Percentiles rank a stretch among this genome's conserved stretches.
These are phyloP conservation scores for Hemistola chrysoprasaria DNA, from an alignment of 2,888 invertebrate species.

Conservation along the genomic window DNA sequence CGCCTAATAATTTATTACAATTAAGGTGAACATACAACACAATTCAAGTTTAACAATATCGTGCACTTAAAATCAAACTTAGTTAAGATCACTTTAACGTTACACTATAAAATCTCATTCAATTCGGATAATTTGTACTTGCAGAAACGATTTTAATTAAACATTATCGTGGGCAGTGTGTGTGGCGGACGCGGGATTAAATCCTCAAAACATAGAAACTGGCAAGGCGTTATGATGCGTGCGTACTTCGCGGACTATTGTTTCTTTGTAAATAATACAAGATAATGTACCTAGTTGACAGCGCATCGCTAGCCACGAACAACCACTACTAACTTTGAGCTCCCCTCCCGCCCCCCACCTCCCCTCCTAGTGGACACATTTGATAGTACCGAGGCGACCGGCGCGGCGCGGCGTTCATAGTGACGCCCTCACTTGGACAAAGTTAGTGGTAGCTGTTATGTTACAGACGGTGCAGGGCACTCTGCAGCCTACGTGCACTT, in stretches of 20 bases:
- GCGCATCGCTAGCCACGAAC: slow-evolving; percentile 57
- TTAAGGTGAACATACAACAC: slow-evolving; percentile 79
- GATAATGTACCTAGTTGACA: slow-evolving; percentile 67
- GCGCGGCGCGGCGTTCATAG: slow-evolving; percentile 8
- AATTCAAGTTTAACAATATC: slow-evolving; percentile 77
- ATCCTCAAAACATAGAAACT: slow-evolving; percentile 75
- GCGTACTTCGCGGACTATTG: slow-evolving; percentile 65
- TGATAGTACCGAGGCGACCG: slow-evolving; percentile 17
- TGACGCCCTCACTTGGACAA: slow-evolving; percentile 45
- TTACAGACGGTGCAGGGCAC: slow-evolving; percentile 46
- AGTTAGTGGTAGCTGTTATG: slow-evolving; percentile 75
- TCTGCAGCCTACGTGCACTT: slow-evolving; percentile 57
- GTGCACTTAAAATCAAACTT: slow-evolving; percentile 77
- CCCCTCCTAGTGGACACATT: too few relatives aligned
- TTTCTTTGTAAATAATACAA: slow-evolving; percentile 78
- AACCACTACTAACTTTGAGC: slow-evolving; percentile 58
- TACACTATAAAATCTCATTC: slow-evolving; percentile 79
- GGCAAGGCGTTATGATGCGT: slow-evolving; percentile 79
- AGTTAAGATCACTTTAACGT: slow-evolving; percentile 78
- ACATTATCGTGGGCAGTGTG: slow-evolving; percentile 72
- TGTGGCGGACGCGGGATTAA: slow-evolving; percentile 20
- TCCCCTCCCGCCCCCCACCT: slow-evolving; percentile 51
- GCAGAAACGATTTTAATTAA: slow-evolving; percentile 58
- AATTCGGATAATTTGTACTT: slow-evolving; percentile 78
- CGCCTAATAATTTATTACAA: slow-evolving; percentile 77